Base-by-base conservation (phyloP, 1,140 invertebrate genomes). In the Solenopsis invicta region DNA sequence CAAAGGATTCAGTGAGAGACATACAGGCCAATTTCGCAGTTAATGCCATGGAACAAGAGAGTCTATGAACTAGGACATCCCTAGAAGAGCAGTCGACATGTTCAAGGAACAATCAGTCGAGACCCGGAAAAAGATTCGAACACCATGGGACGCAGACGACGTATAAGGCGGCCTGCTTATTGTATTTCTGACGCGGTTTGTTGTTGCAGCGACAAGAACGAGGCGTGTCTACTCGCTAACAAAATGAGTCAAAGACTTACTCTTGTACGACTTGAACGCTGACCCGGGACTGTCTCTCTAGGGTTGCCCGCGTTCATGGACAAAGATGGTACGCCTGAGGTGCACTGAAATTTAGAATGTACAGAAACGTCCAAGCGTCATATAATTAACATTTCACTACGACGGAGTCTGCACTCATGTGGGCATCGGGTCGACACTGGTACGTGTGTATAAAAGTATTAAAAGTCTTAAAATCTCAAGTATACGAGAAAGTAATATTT, bases 291-390 rank as follows among this genome's bases (percentile, higher is more conserved):
- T 94, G 92, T 93, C 87, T 92, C 92, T 93, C 88, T 94, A 93
- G 91, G 89, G 90, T 92, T 93, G 90, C 88, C 87, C 90, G 92
- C 90, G 91, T 94, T 94, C 94, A 94, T 93, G 93, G 93, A 93
- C 93, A 94, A 93, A 93, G 93, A 94, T 93, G 93, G 92, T 94
- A 94, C 90, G 93, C 93, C 92, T 93, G 93, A 92, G 85, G 90
- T 91, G 92, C 92, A 91, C 94, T 94, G 93, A 94, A 94, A 94
- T 93, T 93, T 94, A 94, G 92, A 94, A 94, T 92, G 92, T 91
- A 93, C 90, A 92, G 90, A 88, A 91, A 93, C 92, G 88, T 93
- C 92, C 92, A 92, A 91, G 89, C 90, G 90, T 91, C 87, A 90
- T 90, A 89, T 87, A 87, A 87, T 87, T 87, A 67, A 90, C 61